phyloP scores from a whole-genome alignment of 2,797 vertebrate species.

The Lacerta agilis region DNA sequence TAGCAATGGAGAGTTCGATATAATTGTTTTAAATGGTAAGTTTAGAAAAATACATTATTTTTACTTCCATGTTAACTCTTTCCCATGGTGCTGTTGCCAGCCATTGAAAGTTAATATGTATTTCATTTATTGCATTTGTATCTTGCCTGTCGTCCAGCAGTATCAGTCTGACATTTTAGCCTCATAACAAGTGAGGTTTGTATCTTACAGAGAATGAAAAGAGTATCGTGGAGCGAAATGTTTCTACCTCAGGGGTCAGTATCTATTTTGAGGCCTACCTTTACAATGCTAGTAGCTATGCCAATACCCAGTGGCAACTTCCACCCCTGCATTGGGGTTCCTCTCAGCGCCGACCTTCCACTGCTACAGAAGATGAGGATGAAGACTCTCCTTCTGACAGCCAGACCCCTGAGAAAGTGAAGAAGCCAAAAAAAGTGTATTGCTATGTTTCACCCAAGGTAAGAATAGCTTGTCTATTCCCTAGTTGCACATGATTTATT shows the following conservation, averaged over 20 bases:
- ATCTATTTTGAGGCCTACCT: slow-evolving; percentile 99
- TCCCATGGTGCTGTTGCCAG: background rate
- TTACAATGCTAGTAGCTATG: slow-evolving; percentile 90
- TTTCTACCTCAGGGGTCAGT: slow-evolving; percentile 95
- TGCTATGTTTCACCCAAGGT: slow-evolving; percentile 99
- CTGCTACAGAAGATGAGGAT: slow-evolving; percentile 92
- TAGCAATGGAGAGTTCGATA: slow-evolving; percentile 97
- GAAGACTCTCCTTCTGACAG: slow-evolving; percentile 91
- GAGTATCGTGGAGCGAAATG: slow-evolving; percentile 95
- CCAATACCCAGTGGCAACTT: slow-evolving; percentile 89
- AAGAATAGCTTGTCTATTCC: slow-evolving; percentile 9
- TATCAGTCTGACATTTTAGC: too few relatives aligned
- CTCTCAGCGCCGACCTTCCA: slow-evolving; percentile 90
- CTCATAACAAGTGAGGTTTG: background rate
- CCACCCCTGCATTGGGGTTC: slow-evolving; percentile 85
- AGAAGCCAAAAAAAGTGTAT: slow-evolving; percentile 99
- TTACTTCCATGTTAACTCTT: background rate
- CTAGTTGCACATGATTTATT: background rate
- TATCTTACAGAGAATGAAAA: slow-evolving; percentile 90
- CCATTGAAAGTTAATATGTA: background rate
- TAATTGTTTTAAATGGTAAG: slow-evolving; percentile 98
- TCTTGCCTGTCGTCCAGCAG: too few relatives aligned
- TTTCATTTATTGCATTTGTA: too few relatives aligned
- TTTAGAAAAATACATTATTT: slow-evolving; percentile 43
- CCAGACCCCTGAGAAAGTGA: slow-evolving; percentile 91